A percentile compares a stretch with the other conserved stretches of the same genome.
Evolutionary conservation across 2,888 invertebrate genomes (phyloP).

Genomic region (Calameuta filiformis): DNA sequence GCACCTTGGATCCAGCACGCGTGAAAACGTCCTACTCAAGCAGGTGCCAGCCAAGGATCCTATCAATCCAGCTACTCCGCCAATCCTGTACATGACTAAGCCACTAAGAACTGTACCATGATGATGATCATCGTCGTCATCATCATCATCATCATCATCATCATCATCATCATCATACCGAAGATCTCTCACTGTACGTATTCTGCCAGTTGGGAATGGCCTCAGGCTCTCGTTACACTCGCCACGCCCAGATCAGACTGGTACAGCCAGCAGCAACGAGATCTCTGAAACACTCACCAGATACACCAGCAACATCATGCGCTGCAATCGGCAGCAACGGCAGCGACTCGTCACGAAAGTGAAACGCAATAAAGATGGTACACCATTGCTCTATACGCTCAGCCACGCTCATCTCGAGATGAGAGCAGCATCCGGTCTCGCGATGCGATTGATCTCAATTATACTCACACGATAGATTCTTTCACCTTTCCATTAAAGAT

Average conservation of each 20-base stretch:
- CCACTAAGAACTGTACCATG: neutral
- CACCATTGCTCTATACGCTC: neutral
- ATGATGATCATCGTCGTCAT: neutral
- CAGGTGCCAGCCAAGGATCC: neutral
- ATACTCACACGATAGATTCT: constrained; percentile 7
- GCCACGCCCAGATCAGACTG: constrained; percentile 58
- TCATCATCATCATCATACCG: neutral
- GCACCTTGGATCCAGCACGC: neutral
- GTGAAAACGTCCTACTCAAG: neutral
- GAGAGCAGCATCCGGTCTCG: constrained; percentile 2
- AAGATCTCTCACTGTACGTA: neutral
- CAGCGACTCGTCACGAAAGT: constrained; percentile 64
- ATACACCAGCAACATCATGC: neutral
- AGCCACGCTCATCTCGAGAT: constrained; percentile 44
- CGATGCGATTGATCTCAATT: constrained; percentile 23
- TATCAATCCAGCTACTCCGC: neutral
- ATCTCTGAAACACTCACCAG: neutral
- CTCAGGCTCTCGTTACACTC: constrained; percentile 55
- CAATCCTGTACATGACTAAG: neutral
- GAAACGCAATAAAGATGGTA: constrained; percentile 61
- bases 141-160: neutral
- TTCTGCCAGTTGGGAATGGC: neutral
- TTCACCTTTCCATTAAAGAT: neutral
- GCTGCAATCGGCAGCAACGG: neutral
- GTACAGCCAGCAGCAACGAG: neutral